Evolutionary conservation across 2,113 vertebrate genomes (phyloP).

Genomic region (Tapirus terrestris): DNA sequence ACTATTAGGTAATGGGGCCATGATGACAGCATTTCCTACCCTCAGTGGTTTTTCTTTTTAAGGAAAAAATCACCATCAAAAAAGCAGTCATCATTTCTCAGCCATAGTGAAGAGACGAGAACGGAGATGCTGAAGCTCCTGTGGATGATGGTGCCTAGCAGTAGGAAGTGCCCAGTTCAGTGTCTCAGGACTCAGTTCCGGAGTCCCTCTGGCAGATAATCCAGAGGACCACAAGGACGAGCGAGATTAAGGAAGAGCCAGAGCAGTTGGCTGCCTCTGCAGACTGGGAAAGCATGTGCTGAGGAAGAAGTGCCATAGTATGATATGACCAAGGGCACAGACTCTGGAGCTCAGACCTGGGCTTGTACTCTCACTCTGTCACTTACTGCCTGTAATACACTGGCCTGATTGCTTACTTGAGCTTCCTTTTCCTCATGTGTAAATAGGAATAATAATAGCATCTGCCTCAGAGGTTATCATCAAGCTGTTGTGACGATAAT

Average conservation of each 20-base stretch:
- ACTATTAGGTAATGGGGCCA: background rate
- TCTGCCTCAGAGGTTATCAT: background rate
- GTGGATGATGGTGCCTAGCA: background rate
- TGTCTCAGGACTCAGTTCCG: background rate
- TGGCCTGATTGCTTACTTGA: background rate
- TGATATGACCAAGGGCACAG: background rate
- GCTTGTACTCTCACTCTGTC: background rate
- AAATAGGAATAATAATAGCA: no score
- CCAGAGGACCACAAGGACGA: background rate
- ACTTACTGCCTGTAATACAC: background rate
- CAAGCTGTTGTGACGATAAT: background rate
- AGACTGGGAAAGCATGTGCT: background rate
- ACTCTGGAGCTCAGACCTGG: background rate
- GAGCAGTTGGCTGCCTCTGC: background rate
- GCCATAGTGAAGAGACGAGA: background rate
- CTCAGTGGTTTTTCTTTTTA: background rate
- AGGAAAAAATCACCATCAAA: background rate
- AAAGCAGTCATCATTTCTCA: background rate
- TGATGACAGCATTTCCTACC: background rate
- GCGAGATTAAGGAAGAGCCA: background rate
- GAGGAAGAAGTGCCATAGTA: background rate
- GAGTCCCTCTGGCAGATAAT: background rate
- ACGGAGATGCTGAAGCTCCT: background rate
- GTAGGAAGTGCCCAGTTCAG: background rate
- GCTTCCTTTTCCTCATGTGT: background rate